These are phyloP conservation scores for Platichthys flesus DNA, from an alignment of 2,113 vertebrate species.

Conservation along the genomic window DNA sequence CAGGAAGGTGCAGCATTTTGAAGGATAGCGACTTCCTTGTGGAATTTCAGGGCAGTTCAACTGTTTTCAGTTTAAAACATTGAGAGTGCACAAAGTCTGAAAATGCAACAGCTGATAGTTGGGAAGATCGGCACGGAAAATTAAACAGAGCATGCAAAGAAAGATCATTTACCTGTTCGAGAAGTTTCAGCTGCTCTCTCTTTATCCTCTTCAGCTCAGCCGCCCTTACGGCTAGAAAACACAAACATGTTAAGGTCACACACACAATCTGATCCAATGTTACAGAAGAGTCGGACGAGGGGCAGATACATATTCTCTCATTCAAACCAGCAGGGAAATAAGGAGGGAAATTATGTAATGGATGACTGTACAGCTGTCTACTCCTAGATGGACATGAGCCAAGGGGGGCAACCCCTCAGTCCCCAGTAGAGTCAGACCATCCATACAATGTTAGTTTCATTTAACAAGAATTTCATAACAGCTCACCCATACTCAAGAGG, in stretches of 20 bases:
- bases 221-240: constrained; percentile 89
- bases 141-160: too few relatives aligned
- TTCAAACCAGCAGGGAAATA: constrained; percentile 3
- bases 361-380: not conserved
- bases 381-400: constrained; percentile 33
- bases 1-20: constrained; percentile 41
- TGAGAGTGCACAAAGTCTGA: constrained; percentile 21
- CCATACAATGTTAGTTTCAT: too few relatives aligned
- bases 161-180: constrained; percentile 89
- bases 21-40: constrained; percentile 47
- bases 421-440: constrained; percentile 13
- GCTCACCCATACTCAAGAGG: too few relatives aligned
- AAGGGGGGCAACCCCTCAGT: constrained; percentile 24
- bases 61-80: constrained; percentile 34
- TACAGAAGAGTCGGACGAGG: constrained; percentile 7
- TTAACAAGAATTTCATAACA: too few relatives aligned
- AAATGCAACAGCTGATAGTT: constrained; percentile 11
- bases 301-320: not conserved
- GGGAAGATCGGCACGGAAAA: not conserved
- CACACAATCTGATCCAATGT: not conserved
- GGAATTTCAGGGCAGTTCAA: constrained; percentile 38
- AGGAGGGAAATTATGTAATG: not conserved
- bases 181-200: constrained; percentile 95
- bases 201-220: constrained; percentile 94
- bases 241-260: constrained; percentile 30